Evolutionary conservation across 92 coral and sea anemone genomes (phyloP), one percentile per base, ranked within the genome.

Genomic region (Palythoa grandiflora): DNA sequence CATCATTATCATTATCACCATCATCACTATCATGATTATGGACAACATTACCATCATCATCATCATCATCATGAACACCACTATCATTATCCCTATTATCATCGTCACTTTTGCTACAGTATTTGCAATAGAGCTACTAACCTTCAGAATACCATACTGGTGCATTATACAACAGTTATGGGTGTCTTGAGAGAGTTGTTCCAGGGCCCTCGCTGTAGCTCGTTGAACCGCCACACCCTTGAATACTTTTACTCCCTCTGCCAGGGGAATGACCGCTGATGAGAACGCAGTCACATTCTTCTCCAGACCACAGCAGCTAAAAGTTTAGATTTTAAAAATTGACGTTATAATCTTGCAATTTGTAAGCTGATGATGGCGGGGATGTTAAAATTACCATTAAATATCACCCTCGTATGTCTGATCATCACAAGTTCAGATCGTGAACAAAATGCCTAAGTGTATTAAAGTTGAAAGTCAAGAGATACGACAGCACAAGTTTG

Each of bases 271-370:
- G 19, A 95, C 95, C 71, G 92, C 94, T 52, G 95, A 87, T 9
- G 98, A 95, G 75, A 96, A 89, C 47, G 95, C 91, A 15, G 86
- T 84, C 77, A 94, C 88, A 77, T 96, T 94, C 87, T 92, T 89
- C 39, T 95, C 92, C 2, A 93, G 90, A 28, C 93, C 94, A 83
- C 99, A 92, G 89, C 99, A 95, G 13, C 99, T 96, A 73, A 9
- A 87, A 79, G 65, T 16, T 52, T 52, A 12, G n/a, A 28, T 2
- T 28, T 52, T 11, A 35, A 77, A 35, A 38, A 48, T 20, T 39
- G 1, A 39, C 14, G 21, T 16, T 40, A 73, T 50, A 40, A 44
- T 19, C 21, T 44, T 73, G 20, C 1, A 38, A 9, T 73, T 17
- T 44, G 38, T 21, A 37, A 4, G 28, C 21, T 20, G 61, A 54